These are phyloP conservation scores for Chromis chromis DNA, from an alignment of 2,797 vertebrate genomes.

Conservation along the genomic window DNA sequence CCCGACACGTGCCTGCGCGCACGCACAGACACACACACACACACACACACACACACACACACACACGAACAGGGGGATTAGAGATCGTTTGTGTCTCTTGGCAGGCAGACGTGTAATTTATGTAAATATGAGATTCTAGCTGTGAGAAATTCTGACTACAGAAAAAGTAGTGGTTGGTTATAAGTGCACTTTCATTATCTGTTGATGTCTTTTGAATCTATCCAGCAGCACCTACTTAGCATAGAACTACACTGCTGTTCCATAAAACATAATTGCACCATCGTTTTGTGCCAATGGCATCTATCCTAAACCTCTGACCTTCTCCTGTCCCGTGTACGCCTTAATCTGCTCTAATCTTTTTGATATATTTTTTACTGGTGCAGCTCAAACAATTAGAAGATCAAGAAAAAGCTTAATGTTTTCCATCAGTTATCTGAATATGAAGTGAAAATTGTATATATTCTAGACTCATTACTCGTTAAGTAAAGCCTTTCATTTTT, in stretches of 20 bases:
- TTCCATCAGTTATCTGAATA: too few species aligned
- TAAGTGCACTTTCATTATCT: slow-evolving; percentile 33
- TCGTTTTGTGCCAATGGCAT: slow-evolving; percentile 28
- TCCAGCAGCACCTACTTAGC: slow-evolving; percentile 15
- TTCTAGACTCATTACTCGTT: too few species aligned
- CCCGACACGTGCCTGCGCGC: slow-evolving; percentile 4
- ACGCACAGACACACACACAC: slow-evolving; percentile 15
- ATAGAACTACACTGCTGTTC: slow-evolving; percentile 23
- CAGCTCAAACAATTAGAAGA: too few species aligned
- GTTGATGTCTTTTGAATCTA: slow-evolving; percentile 30
- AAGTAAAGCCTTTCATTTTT: too few species aligned
- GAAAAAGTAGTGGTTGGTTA: slow-evolving; percentile 26
- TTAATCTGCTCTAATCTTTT: slow-evolving; percentile 6
- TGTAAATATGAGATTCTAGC: slow-evolving; percentile 38
- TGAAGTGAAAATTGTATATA: too few species aligned
- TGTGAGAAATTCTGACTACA: slow-evolving; percentile 23
- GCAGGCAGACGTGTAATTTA: slow-evolving; percentile 37
- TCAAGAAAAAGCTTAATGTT: too few species aligned
- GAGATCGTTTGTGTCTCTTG: slow-evolving; percentile 57
- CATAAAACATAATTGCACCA: slow-evolving; percentile 19
- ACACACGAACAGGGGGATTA: slow-evolving; percentile 31
- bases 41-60: slow-evolving; percentile 19
- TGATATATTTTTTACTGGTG: neutral
- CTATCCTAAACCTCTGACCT: slow-evolving; percentile 20
- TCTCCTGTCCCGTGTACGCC: neutral